Percentiles rank a stretch among this genome's conserved stretches.
Evolutionary conservation across 2,888 invertebrate genomes (phyloP).

Genomic region (Meta bourneti): DNA sequence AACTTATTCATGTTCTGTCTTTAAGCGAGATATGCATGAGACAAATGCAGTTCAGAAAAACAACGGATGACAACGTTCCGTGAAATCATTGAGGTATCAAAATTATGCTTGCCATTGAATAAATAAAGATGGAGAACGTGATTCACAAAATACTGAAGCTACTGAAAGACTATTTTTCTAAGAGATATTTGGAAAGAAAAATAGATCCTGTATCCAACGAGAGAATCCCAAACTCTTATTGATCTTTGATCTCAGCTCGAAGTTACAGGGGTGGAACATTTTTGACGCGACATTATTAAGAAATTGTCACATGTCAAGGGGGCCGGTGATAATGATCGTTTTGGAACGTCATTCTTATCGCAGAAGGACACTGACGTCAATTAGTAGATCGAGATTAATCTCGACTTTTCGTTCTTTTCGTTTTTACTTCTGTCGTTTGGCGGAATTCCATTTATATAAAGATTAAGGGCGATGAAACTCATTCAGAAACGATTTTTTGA

Average conservation of each 20-base stretch:
- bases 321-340: constrained; percentile 45
- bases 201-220: not conserved
- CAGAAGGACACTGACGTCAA: constrained; percentile 43
- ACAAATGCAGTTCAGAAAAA: too few species aligned
- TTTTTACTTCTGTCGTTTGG: not conserved
- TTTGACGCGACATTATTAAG: constrained; percentile 64
- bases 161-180: not conserved
- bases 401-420: not conserved
- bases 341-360: constrained; percentile 34
- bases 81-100: too few species aligned
- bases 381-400: constrained; percentile 50
- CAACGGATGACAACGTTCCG: too few species aligned
- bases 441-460: constrained; percentile 39
- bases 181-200: not conserved
- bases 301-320: constrained; percentile 59
- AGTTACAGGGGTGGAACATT: constrained; percentile 32
- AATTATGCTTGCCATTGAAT: too few species aligned
- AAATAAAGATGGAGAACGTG: too few species aligned
- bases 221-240: constrained; percentile 34
- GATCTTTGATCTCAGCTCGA: constrained; percentile 35
- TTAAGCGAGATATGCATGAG: too few species aligned
- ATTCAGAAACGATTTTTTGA: constrained; percentile 50
- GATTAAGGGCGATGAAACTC: constrained; percentile 35
- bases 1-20: too few species aligned
- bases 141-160: not conserved